Evolutionary conservation across 2,888 invertebrate genomes (phyloP).

Genomic region (Hypselothyrea guttata): DNA sequence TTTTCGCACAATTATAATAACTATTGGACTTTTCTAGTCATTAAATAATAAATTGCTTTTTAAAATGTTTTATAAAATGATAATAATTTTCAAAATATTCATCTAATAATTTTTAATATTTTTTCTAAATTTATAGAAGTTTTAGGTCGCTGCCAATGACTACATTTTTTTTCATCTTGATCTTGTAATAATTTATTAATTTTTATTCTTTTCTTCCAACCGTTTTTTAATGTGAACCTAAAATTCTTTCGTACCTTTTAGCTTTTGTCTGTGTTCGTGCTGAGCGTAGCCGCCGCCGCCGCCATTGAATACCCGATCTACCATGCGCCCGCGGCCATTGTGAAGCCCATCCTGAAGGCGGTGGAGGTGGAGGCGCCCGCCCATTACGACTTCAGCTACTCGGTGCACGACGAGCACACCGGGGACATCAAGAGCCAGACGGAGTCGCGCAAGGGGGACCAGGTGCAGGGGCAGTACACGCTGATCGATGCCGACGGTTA

Average conservation of each 20-base stretch:
- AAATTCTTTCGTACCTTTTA: slow-evolving; percentile 29
- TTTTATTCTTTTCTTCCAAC: no score
- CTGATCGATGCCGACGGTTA: slow-evolving; percentile 84
- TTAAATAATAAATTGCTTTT: no score
- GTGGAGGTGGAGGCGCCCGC: slow-evolving; percentile 82
- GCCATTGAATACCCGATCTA: slow-evolving; percentile 75
- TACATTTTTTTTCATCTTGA: no score
- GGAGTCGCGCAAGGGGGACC: slow-evolving; percentile 84
- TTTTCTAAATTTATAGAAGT: background rate
- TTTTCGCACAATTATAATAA: no score
- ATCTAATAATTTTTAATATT: no score
- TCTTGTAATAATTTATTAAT: no score
- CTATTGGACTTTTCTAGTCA: no score
- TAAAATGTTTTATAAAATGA: no score
- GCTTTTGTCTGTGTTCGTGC: slow-evolving; percentile 72
- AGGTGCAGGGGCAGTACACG: slow-evolving; percentile 84
- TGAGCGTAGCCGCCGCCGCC: slow-evolving; percentile 69
- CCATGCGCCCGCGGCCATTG: slow-evolving; percentile 58
- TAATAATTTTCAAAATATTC: no score
- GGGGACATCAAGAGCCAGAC: slow-evolving; percentile 84
- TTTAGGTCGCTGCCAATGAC: no score
- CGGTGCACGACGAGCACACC: slow-evolving; percentile 83
- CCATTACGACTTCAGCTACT: slow-evolving; percentile 83
- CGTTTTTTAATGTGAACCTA: no score
- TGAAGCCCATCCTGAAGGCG: slow-evolving; percentile 75